Conservation (phyloP, 2,797 vertebrate genomes). For the Oreonectes daqikongensis region DNA sequence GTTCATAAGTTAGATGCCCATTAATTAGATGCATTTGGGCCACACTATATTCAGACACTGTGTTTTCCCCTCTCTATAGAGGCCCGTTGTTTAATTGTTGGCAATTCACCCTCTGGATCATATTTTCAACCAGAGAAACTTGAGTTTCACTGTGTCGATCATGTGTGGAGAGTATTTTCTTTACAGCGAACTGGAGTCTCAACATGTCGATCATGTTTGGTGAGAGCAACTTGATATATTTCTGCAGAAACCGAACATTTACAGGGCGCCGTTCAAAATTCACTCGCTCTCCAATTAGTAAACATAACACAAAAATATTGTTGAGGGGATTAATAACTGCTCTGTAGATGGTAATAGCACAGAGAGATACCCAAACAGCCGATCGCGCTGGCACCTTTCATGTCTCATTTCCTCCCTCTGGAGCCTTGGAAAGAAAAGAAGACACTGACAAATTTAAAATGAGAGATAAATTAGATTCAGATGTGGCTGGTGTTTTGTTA, state of each 20-base stretch:
- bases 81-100: constrained; percentile 54
- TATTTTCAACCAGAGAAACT: constrained; percentile 57
- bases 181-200: constrained; percentile 51
- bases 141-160: constrained; percentile 66
- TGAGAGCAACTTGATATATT: constrained; percentile 62
- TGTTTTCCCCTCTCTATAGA: constrained; percentile 54
- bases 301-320: constrained; percentile 31
- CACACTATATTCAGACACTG: constrained; percentile 50
- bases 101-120: constrained; percentile 57
- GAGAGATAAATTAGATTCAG: constrained; percentile 63
- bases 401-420: constrained; percentile 56
- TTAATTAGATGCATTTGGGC: constrained; percentile 63
- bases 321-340: constrained; percentile 54
- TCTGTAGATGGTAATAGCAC: constrained; percentile 45
- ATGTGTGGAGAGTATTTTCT: constrained; percentile 51
- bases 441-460: constrained; percentile 60
- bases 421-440: constrained; percentile 54
- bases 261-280: constrained; percentile 13
- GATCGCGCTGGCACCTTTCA: constrained; percentile 54
- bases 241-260: constrained; percentile 41
- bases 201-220: constrained; percentile 67
- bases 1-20: constrained; percentile 56
- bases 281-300: constrained; percentile 33
- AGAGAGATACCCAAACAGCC: constrained; percentile 50
- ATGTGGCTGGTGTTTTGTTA: constrained; percentile 57